Conservation (phyloP, 2,888 invertebrate genomes). For the Yponomeuta malinellus region DNA sequence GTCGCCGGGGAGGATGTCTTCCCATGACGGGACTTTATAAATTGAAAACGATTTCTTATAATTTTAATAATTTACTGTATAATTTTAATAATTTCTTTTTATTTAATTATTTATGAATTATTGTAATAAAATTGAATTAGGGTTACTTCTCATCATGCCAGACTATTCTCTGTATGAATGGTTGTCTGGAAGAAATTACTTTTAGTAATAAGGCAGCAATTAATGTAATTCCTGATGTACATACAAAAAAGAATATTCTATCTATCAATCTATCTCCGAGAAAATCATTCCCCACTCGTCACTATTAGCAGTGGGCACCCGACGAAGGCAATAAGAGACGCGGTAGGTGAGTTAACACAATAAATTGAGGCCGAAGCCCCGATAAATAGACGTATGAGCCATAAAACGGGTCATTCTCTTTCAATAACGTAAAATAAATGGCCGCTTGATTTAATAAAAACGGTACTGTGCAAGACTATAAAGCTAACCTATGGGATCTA, state of each 20-base stretch:
- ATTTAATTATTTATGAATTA: too few relatives aligned
- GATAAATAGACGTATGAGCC: not conserved
- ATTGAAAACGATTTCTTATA: too few relatives aligned
- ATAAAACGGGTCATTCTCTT: not conserved
- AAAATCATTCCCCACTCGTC: not conserved
- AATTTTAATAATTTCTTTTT: too few relatives aligned
- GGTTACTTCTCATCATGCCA: too few relatives aligned
- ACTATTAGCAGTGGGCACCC: not conserved
- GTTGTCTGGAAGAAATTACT: too few relatives aligned
- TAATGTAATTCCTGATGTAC: too few relatives aligned
- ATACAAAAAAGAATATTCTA: not conserved
- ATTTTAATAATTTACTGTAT: too few relatives aligned
- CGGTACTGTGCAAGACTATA: not conserved
- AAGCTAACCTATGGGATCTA: not conserved
- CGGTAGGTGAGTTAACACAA: slow-evolving; percentile 2
- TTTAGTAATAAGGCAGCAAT: too few relatives aligned
- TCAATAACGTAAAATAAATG: not conserved
- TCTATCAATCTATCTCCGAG: not conserved
- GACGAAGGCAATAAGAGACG: not conserved
- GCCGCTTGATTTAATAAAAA: slow-evolving; percentile 1
- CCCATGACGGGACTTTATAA: too few relatives aligned
- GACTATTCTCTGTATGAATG: too few relatives aligned
- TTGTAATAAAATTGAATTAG: too few relatives aligned
- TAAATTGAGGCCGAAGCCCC: not conserved
- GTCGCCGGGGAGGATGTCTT: too few relatives aligned